phyloP scores from a whole-genome alignment of 2,797 vertebrate species.

The Sibirionetta formosa region DNA sequence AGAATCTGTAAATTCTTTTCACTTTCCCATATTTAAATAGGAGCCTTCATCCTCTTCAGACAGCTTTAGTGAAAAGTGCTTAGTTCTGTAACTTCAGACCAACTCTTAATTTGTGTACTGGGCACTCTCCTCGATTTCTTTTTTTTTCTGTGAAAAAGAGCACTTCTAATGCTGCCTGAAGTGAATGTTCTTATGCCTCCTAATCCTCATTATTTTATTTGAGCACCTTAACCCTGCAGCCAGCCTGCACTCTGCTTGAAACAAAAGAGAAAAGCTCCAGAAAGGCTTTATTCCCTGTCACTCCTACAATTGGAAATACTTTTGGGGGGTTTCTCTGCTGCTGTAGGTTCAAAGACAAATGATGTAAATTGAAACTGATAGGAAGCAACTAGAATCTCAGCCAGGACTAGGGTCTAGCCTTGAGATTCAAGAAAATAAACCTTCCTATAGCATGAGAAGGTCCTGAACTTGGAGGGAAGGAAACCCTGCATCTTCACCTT shows the following conservation, averaged over 20 bases:
- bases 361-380: background rate
- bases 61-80: background rate
- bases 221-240: background rate
- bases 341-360: background rate
- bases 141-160: background rate
- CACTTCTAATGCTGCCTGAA: background rate
- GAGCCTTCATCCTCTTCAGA: background rate
- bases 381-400: background rate
- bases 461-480: background rate
- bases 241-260: background rate
- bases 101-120: background rate
- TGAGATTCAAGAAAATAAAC: background rate
- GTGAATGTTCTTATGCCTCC: background rate
- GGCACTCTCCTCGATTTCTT: background rate
- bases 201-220: background rate
- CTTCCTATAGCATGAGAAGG: background rate
- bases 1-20: background rate
- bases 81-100: background rate
- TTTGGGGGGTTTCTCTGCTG: background rate
- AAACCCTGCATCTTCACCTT: conserved; percentile 25
- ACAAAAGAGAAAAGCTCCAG: background rate
- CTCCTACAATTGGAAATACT: accelerated
- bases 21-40: background rate
- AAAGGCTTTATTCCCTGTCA: background rate
- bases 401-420: background rate